A percentile compares a stretch with the other conserved stretches of the same genome.
These are phyloP conservation scores for Urocolius indicus DNA, from an alignment of 2,113 vertebrate species.

Conservation along the genomic window DNA sequence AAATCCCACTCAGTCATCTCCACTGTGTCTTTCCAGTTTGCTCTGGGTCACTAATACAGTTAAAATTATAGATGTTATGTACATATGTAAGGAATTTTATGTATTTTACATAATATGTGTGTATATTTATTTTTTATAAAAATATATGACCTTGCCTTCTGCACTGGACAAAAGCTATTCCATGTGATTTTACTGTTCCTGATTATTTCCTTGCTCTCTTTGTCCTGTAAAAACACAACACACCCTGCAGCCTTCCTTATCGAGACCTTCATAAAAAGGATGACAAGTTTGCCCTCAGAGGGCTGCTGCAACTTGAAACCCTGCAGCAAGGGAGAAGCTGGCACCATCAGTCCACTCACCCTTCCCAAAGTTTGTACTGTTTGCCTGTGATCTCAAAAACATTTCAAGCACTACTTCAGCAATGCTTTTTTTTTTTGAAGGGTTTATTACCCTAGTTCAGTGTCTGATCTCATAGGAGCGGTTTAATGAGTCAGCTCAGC, in stretches of 20 bases:
- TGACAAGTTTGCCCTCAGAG: neutral
- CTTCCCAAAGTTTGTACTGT: neutral
- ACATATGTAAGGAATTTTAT: neutral
- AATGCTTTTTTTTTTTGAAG: neutral
- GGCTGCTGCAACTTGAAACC: neutral
- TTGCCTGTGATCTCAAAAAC: neutral
- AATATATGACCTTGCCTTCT: neutral
- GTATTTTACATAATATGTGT: too few species aligned
- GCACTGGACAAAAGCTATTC: neutral
- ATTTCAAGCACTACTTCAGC: neutral
- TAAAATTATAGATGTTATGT: neutral
- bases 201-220: neutral
- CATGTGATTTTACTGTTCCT: neutral
- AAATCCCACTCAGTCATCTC: too few species aligned
- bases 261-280: neutral
- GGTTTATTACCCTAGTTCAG: neutral
- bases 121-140: neutral
- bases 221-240: neutral
- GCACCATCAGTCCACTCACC: fast-evolving
- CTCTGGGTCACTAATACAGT: neutral
- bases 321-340: neutral
- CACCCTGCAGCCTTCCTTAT: neutral
- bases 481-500: neutral
- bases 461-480: neutral
- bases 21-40: neutral